A percentile compares a stretch with the other conserved stretches of the same genome.
Conservation (phyloP, 2,113 vertebrate genomes). For the Centropus unirufus region DNA sequence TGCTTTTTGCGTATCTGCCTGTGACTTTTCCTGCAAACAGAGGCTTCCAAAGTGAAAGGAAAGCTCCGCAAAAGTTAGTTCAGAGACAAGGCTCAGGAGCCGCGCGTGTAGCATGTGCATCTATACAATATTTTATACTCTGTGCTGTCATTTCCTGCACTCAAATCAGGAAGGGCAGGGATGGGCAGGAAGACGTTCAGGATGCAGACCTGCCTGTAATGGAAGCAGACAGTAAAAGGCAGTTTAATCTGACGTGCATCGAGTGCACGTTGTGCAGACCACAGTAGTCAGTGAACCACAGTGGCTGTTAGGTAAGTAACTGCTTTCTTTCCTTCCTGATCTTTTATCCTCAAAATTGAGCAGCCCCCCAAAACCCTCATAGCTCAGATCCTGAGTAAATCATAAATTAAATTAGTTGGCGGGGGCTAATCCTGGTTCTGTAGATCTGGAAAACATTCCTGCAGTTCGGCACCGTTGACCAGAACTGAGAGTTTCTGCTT, state of each 20-base stretch:
- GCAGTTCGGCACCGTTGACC: neutral
- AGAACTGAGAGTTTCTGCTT: neutral
- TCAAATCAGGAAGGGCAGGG: conserved; percentile 34
- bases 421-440: neutral
- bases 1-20: neutral
- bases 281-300: conserved; percentile 50
- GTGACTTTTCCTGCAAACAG: neutral
- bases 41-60: neutral
- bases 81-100: neutral
- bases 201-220: conserved; percentile 3
- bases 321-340: conserved; percentile 55
- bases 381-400: conserved; percentile 2
- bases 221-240: neutral
- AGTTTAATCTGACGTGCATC: neutral
- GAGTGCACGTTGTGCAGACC: neutral
- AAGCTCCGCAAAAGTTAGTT: neutral
- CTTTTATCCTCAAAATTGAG: neutral
- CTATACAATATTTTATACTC: neutral
- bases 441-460: neutral
- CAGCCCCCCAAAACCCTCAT: neutral
- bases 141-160: conserved; percentile 26
- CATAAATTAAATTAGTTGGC: neutral
- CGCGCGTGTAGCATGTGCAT: neutral
- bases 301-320: conserved; percentile 14
- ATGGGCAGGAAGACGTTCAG: conserved; percentile 57